A percentile compares a stretch with the other conserved stretches of the same genome.
phyloP scores from a whole-genome alignment of 2,113 vertebrate genomes.

The Poeciliopsis turrubarensis region DNA sequence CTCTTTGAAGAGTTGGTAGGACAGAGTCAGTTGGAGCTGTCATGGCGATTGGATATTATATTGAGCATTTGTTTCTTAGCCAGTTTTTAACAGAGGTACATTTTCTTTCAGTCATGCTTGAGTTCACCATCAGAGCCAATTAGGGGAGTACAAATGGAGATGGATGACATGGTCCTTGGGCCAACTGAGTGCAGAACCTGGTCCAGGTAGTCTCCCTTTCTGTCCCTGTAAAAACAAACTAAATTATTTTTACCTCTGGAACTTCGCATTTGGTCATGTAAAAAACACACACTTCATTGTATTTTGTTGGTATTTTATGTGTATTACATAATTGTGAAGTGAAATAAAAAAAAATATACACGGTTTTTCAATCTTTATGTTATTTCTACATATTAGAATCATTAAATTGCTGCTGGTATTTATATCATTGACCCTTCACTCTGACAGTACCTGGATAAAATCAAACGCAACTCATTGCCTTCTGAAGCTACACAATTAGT shows the following conservation, averaged over 20 bases:
- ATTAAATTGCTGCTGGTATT: background rate
- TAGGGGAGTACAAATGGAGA: conserved; percentile 75
- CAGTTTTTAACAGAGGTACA: conserved; percentile 65
- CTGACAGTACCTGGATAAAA: background rate
- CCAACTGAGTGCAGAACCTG: conserved; percentile 50
- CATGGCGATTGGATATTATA: conserved; percentile 45
- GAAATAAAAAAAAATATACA: background rate
- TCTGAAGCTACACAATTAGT: background rate
- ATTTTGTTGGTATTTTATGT: background rate
- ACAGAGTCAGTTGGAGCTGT: conserved; percentile 42
- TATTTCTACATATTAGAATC: background rate
- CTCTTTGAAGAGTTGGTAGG: conserved; percentile 31
- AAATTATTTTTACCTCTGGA: conserved; percentile 14
- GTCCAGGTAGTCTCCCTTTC: conserved; percentile 54
- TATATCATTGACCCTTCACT: background rate
- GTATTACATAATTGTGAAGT: background rate
- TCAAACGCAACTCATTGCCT: background rate
- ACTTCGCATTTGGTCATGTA: background rate
- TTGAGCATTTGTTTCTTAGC: conserved; percentile 62
- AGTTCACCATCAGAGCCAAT: conserved; percentile 76
- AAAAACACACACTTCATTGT: background rate
- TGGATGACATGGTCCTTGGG: conserved; percentile 62
- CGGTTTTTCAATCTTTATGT: background rate
- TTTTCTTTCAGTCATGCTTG: conserved; percentile 67
- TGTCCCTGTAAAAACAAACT: conserved; percentile 25